Base-by-base conservation (phyloP, 2,113 vertebrate genomes). In the Hydrochoerus hydrochaeris region DNA sequence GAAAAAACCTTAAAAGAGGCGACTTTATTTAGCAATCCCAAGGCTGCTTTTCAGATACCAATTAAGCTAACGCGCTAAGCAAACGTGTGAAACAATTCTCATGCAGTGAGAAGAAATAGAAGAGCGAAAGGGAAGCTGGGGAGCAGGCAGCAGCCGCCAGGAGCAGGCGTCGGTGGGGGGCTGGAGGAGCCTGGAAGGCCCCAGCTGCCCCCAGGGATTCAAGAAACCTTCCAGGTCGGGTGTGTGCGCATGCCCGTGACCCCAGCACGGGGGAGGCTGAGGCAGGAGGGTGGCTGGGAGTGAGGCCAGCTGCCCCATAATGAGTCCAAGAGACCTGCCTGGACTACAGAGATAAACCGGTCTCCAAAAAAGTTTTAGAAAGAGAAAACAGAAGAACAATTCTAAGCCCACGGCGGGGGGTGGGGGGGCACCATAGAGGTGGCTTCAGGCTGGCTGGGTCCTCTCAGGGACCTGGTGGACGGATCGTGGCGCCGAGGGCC, bases 11-110 rank as follows among this genome's bases (percentile, higher is more conserved):
- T 71, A 35, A 77, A 65, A 90, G 57, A 90, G 28, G 11, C 28
- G 19, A 85, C 24, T 85, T 91, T 49, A 90, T 90, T 94, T 89
- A 78, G 94, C 65, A 96, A 94, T 93, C 49, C 94, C 83, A 69
- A 84, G 84, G 88, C 65, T 94, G 80, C 32, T 83, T 91, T 91
- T 93, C 67, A 84, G 86, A 97, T 75, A 67, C 3, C 20, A 20
- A 69, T 38, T 44, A 91, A 94, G 9, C 60, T 75, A 57, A 94
- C 57, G 32, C 54, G 83, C 22, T 88, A 54, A 71, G 35, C 63
- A 77, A 90, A 24, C 38, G 83, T 89, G 52, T 0, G 6, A 41
- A 94, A 87, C 80, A 87, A 95, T 92, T 88, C 60, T 65, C 95
- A 83, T 12, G n/a, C 20, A 38, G n/a, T 20, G 32, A 3, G 20